These are phyloP conservation scores for Papilio protenor DNA, from an alignment of 2,888 invertebrate genomes.

Conservation along the genomic window DNA sequence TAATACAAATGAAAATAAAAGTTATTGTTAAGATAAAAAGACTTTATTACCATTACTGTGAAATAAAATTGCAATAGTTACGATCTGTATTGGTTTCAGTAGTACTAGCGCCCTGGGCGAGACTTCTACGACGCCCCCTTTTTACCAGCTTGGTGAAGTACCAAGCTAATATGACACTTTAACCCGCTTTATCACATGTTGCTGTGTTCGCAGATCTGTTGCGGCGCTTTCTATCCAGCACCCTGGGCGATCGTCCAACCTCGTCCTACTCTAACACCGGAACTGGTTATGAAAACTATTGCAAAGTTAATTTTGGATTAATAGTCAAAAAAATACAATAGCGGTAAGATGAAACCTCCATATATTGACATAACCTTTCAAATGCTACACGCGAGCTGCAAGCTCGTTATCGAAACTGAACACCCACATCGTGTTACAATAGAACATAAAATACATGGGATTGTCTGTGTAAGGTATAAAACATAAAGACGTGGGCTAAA, in stretches of 20 bases:
- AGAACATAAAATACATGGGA: conserved; percentile 1
- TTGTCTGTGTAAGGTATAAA: not conserved
- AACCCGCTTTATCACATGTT: too few species aligned
- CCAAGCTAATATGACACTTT: too few species aligned
- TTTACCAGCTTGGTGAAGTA: too few species aligned
- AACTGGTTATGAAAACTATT: too few species aligned
- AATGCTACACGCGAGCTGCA: not conserved
- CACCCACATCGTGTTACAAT: not conserved
- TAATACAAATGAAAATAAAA: not conserved
- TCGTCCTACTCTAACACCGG: too few species aligned
- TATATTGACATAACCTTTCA: not conserved
- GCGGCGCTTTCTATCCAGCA: too few species aligned
- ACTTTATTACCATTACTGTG: not conserved
- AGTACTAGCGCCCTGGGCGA: too few species aligned
- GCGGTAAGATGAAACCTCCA: not conserved
- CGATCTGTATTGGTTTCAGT: too few species aligned
- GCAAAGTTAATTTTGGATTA: not conserved
- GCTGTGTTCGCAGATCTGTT: too few species aligned
- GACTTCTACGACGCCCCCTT: too few species aligned
- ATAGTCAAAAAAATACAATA: not conserved
- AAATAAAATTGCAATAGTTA: too few species aligned
- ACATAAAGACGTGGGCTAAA: not conserved
- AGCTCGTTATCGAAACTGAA: not conserved
- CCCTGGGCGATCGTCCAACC: too few species aligned
- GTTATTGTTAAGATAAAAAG: not conserved